Percentiles rank a stretch among this genome's conserved stretches.
Conservation (phyloP, 2,888 invertebrate genomes). For the Epicampocera succincta region DNA sequence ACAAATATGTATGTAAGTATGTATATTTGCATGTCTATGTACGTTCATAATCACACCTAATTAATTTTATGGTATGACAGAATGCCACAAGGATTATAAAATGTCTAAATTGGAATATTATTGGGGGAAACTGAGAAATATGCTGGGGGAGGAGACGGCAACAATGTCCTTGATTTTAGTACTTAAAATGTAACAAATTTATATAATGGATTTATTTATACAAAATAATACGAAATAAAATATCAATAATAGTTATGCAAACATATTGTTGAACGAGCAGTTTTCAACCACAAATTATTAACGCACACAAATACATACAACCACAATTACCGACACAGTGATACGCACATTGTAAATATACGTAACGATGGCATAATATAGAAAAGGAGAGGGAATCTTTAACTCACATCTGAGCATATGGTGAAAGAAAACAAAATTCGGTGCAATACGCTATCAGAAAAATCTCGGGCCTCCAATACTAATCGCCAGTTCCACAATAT, state of each 20-base stretch:
- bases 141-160: background rate
- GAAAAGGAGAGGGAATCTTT: too few species aligned
- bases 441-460: too few species aligned
- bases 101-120: constrained; percentile 2
- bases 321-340: background rate
- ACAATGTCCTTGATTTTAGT: background rate
- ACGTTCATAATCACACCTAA: constrained; percentile 21
- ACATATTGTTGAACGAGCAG: constrained; percentile 26
- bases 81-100: constrained; percentile 41
- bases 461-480: too few species aligned
- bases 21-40: too few species aligned
- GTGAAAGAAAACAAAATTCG: too few species aligned
- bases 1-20: too few species aligned
- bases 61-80: constrained; percentile 10
- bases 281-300: constrained; percentile 30
- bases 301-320: background rate
- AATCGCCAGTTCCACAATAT: too few species aligned
- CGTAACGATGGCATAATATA: too few species aligned
- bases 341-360: background rate
- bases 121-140: background rate
- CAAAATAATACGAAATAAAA: constrained; percentile 33
- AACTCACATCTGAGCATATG: too few species aligned
- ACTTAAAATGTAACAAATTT: constrained; percentile 39
- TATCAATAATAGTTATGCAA: constrained; percentile 31
- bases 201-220: constrained; percentile 38